Base-by-base conservation (phyloP, 1,140 invertebrate genomes). In the Trichonephila inaurata region DNA sequence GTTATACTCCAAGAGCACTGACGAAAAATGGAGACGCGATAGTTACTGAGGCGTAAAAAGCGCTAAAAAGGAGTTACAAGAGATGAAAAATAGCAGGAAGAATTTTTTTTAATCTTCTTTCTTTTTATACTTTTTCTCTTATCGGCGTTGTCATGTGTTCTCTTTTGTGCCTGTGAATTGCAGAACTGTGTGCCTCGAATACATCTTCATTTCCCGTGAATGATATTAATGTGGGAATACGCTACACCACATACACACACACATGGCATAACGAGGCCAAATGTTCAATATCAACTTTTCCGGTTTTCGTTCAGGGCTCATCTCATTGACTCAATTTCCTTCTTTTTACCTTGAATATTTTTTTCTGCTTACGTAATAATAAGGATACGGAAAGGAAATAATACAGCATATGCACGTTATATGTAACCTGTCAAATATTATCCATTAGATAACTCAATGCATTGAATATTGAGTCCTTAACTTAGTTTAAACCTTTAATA, bases 1-100 rank as follows among this genome's bases (percentile, higher is more conserved):
- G 44, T 64, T 91, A 83, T 91, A 86, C n/a, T 86, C 81, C 40
- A 51, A 7, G 40, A 66, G 19, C 62, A 64, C 19, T 60, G 91
- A 92, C 91, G 91, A 92, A 92, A 92, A 92, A 92, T 92, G 51
- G 91, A 86, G 82, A 66, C 58, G 61, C 24, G 64, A 44, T 69
- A 86, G 60, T 81, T 88, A 93, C 28, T 82, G 51, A 93, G 66
- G 81, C 33, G 83, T 93, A 87, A 93, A 81, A 81, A 93, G 40
- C n/a, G 12, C 24, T 87, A 61, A 87, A 92, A 83, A 85, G 51
- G 90, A 92, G 51, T 83, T 82, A 82, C 77, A 82, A 85, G 83
- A 28, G 64, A 87, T 87, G 91, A 92, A 92, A 92, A 87, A 92
- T 92, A 92, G 81, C 90, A 51, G 77, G 40, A 82, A 33, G 28